Evolutionary conservation across 2,113 vertebrate genomes (phyloP), one percentile per base, ranked within the genome.

Genomic region (Pristiophorus japonicus): DNA sequence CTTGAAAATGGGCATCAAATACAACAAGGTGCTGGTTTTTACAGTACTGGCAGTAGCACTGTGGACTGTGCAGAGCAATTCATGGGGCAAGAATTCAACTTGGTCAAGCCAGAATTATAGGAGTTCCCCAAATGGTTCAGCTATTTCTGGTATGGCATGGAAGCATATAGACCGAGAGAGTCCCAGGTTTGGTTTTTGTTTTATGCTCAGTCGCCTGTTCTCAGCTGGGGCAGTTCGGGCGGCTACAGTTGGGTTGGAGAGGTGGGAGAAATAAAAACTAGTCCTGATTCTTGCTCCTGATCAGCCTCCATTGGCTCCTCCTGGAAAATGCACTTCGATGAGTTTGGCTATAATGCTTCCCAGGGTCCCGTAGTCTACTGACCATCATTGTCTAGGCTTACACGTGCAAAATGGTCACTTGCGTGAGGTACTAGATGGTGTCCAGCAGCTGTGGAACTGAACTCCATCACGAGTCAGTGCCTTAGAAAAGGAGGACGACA

Each of bases 1-100:
- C 65, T 94, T 70, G 66, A 94, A 93, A 94, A 94, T 94, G 93
- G n/a, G 65, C 45, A 70, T 94, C 42, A 70, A 70, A 34, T 47
- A 70, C 45, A 94, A 70, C 66, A 67, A 34, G 27, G 66, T 94
- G 65, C 66, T 94, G 42, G 42, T 73, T 70, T 67, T 42, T 66
- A 67, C 42, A 45, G 63, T 73, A 12, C 45, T 4, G 62, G 66
- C 55, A 85, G 47, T 8, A 42, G 34, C 18, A 85, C 10, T 14
- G 34, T n/a, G 63, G 12, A 38, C 3, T 10, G 38, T 14, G 62
- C 55, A 92, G 34, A 55, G 4, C 38, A 20, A 63, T 63, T 8
- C 42, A 63, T 78, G 3, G 70, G 30, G 67, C 30, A 45, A 38
- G 38, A 42, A 42, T 42, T 45, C 16, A 81, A 73, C 66, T 75